Conservation (phyloP, 2,113 vertebrate species). For the Gymnogyps californianus region DNA sequence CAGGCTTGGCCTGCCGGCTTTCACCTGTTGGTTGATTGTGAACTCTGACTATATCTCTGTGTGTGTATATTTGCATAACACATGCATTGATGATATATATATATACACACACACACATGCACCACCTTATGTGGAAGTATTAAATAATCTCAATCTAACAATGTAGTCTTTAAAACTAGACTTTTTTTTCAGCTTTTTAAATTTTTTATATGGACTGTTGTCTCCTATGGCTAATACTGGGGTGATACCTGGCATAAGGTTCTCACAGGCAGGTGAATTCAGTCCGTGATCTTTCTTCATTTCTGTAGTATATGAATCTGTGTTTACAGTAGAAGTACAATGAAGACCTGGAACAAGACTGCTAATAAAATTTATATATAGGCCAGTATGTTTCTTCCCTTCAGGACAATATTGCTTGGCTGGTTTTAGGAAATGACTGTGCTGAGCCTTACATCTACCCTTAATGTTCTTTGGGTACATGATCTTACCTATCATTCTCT, state of each 20-base stretch:
- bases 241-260: neutral
- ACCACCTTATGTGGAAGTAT: neutral
- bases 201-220: neutral
- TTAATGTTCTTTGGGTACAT: neutral
- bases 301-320: neutral
- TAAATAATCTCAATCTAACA: neutral
- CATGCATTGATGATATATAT: neutral
- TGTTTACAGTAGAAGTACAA: neutral
- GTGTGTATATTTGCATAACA: neutral
- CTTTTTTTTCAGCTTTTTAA: neutral
- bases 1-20: neutral
- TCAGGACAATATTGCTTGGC: neutral
- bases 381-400: neutral
- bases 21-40: neutral
- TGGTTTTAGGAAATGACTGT: neutral
- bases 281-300: neutral
- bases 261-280: neutral
- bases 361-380: neutral
- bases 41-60: neutral
- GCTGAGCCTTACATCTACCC: neutral
- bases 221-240: neutral
- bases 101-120: rapidly evolving
- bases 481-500: neutral
- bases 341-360: neutral
- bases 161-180: neutral